Conservation (phyloP, 53 echinoderm and acorn worm genomes). For the Holothuria leucospilota region DNA sequence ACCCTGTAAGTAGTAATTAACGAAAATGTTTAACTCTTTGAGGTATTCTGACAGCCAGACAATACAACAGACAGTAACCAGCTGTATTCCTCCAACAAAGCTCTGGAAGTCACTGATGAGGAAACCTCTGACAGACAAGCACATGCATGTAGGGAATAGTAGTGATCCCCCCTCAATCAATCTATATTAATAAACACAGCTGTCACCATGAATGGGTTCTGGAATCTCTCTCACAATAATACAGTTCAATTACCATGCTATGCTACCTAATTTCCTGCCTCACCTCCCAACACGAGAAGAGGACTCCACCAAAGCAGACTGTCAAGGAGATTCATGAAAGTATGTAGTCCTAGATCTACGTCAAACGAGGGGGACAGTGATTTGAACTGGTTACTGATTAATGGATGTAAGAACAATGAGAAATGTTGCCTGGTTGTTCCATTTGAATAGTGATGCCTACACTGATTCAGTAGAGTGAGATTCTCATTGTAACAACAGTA, state of each 20-base stretch:
- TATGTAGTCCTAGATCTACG: too few species aligned
- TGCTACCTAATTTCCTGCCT: slow-evolving; percentile 6
- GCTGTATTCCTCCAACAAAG: background rate
- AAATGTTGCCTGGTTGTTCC: too few species aligned
- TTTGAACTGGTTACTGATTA: too few species aligned
- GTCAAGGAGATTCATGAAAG: too few species aligned
- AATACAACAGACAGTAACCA: background rate
- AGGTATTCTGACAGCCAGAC: slow-evolving; percentile 13
- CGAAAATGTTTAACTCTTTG: too few species aligned
- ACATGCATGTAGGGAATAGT: too few species aligned
- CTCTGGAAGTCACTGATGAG: background rate
- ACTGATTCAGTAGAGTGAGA: too few species aligned
- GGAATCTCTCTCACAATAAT: background rate
- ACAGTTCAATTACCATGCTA: slow-evolving; percentile 32
- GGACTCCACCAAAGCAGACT: background rate
- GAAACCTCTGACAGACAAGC: background rate
- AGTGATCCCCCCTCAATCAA: background rate
- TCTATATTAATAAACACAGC: slow-evolving; percentile 40
- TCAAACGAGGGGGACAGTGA: too few species aligned
- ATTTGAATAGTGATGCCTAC: too few species aligned
- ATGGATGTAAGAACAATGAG: too few species aligned
- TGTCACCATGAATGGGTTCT: slow-evolving; percentile 2
- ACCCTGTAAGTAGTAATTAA: too few species aligned
- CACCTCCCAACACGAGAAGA: background rate
- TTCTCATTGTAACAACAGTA: too few species aligned